Evolutionary conservation across 2,888 invertebrate species (phyloP), one percentile per base, ranked within the genome.

Genomic region (Calliopum simillimum): DNA sequence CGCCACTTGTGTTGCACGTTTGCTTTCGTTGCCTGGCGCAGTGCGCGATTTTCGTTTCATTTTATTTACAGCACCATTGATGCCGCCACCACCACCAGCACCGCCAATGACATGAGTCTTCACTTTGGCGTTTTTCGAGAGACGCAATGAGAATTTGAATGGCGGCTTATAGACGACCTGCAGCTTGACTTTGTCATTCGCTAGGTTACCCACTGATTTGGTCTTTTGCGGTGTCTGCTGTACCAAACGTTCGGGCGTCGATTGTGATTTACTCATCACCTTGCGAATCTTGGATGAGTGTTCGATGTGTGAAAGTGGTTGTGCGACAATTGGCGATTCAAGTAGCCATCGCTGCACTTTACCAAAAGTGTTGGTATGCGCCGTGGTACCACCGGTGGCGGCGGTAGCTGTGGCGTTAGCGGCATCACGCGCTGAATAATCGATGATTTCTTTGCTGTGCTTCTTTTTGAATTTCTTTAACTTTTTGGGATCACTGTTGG

Each of bases 131-230:
- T 85, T 86, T 76, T 86, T 86, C 0, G 86, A 86, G 13, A 95
- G 89, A 82, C 93, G 93, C 68, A 95, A 89, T 83, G 94, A 94
- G 85, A 95, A 94, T 80, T 94, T 93, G 86, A 95, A 95, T 13
- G 95, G 95, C 64, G 95, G 94, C 82, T 94, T 94, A 84, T 94
- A 95, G 33, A 95, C 93, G 46, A 95, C 94, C 85, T 95, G 95
- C 23, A 95, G 87, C 75, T 93, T 90, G 13, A 94, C 91, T 82
- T 93, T 93, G 71, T 89, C 90, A 72, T 77, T 76, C 47, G 83
- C 81, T 49, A 93, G 88, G 79, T 92, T 92, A 19, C 92, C 92
- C 72, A 91, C 90, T 79, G 93, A 93, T 79, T 92, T 92, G 76
- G 91, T 91, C 78, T 90, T 90, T 69, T 87, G 88, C 2, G 90